phyloP scores from a whole-genome alignment of 2,113 vertebrate species.

The Archocentrus centrarchus region DNA sequence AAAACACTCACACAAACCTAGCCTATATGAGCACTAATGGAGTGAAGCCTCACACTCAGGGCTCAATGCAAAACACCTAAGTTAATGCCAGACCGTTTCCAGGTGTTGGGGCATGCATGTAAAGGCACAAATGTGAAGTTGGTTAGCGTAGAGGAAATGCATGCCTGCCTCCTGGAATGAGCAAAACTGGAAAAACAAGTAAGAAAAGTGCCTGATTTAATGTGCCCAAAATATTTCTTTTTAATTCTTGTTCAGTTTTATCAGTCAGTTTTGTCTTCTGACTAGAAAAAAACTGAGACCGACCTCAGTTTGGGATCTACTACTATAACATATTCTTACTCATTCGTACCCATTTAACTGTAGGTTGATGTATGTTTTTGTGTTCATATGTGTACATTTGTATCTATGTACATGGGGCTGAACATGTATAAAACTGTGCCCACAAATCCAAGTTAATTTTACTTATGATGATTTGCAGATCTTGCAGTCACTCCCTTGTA shows the following conservation, averaged over 20 bases:
- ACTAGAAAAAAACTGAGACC: neutral
- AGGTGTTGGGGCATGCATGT: neutral
- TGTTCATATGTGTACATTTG: neutral
- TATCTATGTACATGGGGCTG: neutral
- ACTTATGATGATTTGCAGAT: slow-evolving; percentile 47
- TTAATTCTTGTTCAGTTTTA: no score
- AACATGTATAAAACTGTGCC: slow-evolving; percentile 26
- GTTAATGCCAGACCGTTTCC: neutral
- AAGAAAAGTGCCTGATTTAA: neutral
- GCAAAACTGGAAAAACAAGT: slow-evolving; percentile 3
- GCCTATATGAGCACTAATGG: slow-evolving; percentile 11
- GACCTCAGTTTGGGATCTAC: neutral
- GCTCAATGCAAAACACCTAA: slow-evolving; percentile 2
- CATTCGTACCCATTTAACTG: neutral
- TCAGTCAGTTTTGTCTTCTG: neutral
- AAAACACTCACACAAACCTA: slow-evolving; percentile 34
- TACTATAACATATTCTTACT: neutral
- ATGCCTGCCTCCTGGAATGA: neutral
- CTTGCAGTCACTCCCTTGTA: slow-evolving; percentile 52
- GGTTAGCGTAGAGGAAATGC: neutral
- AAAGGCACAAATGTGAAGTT: slow-evolving; percentile 12
- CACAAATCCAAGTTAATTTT: slow-evolving; percentile 49
- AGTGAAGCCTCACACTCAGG: slow-evolving; percentile 11
- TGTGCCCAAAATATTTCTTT: no score
- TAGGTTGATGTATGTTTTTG: neutral